Conservation (phyloP, 2,797 vertebrate species). For the Denticeps clupeoides region DNA sequence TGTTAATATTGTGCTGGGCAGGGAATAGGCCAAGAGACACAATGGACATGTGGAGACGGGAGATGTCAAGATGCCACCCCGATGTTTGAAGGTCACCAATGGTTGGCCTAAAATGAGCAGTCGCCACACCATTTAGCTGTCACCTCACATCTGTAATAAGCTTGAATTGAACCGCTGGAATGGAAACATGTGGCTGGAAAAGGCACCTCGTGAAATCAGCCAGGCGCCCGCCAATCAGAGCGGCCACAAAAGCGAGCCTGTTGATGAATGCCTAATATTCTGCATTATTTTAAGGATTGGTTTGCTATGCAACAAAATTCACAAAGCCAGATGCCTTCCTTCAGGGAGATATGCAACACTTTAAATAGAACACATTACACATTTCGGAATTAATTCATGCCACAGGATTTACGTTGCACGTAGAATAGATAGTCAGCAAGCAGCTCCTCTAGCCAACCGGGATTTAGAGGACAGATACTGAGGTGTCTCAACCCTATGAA, state of each 20-base stretch:
- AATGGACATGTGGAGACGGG: slow-evolving; percentile 8
- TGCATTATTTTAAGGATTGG: slow-evolving; percentile 18
- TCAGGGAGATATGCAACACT: slow-evolving; percentile 24
- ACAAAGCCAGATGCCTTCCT: slow-evolving; percentile 33
- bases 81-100: slow-evolving; percentile 19
- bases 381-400: slow-evolving; percentile 31
- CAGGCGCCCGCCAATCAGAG: slow-evolving; percentile 7
- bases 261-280: slow-evolving; percentile 21
- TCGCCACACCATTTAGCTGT: slow-evolving; percentile 33
- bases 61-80: slow-evolving; percentile 23
- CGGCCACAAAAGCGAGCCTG: slow-evolving; percentile 9
- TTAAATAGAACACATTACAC: slow-evolving; percentile 30
- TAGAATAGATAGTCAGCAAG: slow-evolving; percentile 17
- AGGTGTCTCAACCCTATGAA: too few relatives aligned
- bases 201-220: slow-evolving; percentile 1
- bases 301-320: slow-evolving; percentile 26
- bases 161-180: slow-evolving; percentile 25
- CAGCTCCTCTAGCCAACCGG: background rate
- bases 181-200: slow-evolving; percentile 24
- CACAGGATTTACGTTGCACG: slow-evolving; percentile 28
- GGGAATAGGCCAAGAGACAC: background rate
- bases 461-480: too few relatives aligned
- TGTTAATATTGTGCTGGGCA: too few relatives aligned
- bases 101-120: slow-evolving; percentile 21
- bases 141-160: slow-evolving; percentile 29